Evolutionary conservation across 2,888 invertebrate species (phyloP).

Genomic region (Scrobipalpa costella): DNA sequence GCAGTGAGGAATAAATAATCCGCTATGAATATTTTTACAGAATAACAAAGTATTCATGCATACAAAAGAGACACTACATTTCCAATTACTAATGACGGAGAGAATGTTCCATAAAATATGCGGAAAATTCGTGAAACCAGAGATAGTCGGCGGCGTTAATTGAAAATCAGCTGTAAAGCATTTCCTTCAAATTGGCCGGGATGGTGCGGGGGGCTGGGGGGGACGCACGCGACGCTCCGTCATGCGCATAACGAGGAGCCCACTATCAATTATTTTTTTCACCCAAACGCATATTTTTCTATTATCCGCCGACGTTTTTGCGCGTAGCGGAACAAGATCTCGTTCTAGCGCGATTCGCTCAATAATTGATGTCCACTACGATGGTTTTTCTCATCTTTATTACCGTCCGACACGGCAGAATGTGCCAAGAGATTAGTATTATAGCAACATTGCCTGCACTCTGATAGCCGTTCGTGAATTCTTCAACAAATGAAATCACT

Average conservation of each 20-base stretch:
- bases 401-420: slow-evolving; percentile 18
- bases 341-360: slow-evolving; percentile 30
- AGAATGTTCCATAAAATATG: slow-evolving; percentile 6
- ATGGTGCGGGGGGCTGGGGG: slow-evolving; percentile 16
- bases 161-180: slow-evolving; percentile 32
- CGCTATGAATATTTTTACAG: too few relatives aligned
- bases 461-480: background rate
- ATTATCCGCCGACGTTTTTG: slow-evolving; percentile 35
- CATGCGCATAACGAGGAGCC: slow-evolving; percentile 40
- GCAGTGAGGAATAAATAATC: too few relatives aligned
- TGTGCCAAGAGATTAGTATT: slow-evolving; percentile 17
- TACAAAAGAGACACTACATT: background rate
- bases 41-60: background rate
- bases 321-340: slow-evolving; percentile 36
- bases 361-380: slow-evolving; percentile 33
- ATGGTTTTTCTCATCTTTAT: slow-evolving; percentile 26
- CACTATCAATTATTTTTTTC: slow-evolving; percentile 39
- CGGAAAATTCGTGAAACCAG: slow-evolving; percentile 19
- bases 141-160: slow-evolving; percentile 32
- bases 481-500: slow-evolving; percentile 7
- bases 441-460: slow-evolving; percentile 2
- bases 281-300: slow-evolving; percentile 35
- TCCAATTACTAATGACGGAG: background rate
- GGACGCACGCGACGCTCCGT: slow-evolving; percentile 32
- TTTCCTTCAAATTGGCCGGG: slow-evolving; percentile 26